Conservation (phyloP, 2,888 invertebrate genomes). For the Phragmatobia fuliginosa region DNA sequence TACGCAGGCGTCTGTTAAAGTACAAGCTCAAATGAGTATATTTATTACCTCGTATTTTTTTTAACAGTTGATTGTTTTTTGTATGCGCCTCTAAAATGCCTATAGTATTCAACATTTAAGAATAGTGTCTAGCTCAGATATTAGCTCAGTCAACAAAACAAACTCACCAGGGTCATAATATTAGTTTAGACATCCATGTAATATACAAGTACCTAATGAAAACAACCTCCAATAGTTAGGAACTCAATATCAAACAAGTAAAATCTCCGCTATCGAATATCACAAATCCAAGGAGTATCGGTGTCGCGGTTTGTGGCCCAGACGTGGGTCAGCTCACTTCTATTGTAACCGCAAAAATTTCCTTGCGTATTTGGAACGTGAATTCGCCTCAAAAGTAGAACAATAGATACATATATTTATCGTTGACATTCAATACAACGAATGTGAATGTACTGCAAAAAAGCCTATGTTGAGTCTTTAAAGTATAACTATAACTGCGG, state of each 20-base stretch:
- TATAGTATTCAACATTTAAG: too few species aligned
- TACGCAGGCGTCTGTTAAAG: too few species aligned
- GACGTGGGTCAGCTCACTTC: slow-evolving; percentile 40
- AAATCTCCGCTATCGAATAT: slow-evolving; percentile 40
- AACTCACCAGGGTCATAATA: too few species aligned
- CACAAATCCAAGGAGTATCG: slow-evolving; percentile 40
- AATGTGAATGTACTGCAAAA: not conserved
- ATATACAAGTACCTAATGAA: not conserved
- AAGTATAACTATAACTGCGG: too few species aligned
- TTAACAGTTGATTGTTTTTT: too few species aligned
- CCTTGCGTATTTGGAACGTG: slow-evolving; percentile 40
- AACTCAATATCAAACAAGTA: slow-evolving; percentile 12
- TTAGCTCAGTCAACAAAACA: too few species aligned
- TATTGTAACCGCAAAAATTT: slow-evolving; percentile 38
- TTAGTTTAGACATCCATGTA: not conserved
- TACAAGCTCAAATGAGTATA: too few species aligned
- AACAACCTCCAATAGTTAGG: not conserved
- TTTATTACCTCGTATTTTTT: too few species aligned
- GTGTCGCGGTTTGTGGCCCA: slow-evolving; percentile 44
- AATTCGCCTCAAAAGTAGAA: slow-evolving; percentile 37
- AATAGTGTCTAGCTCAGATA: too few species aligned
- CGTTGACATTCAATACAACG: not conserved
- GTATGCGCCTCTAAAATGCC: too few species aligned
- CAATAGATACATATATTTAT: slow-evolving; percentile 6
- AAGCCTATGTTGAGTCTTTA: not conserved